Evolutionary conservation across 1,140 invertebrate species (phyloP), one percentile per base, ranked within the genome.

Genomic region (Drosophila bocqueti): DNA sequence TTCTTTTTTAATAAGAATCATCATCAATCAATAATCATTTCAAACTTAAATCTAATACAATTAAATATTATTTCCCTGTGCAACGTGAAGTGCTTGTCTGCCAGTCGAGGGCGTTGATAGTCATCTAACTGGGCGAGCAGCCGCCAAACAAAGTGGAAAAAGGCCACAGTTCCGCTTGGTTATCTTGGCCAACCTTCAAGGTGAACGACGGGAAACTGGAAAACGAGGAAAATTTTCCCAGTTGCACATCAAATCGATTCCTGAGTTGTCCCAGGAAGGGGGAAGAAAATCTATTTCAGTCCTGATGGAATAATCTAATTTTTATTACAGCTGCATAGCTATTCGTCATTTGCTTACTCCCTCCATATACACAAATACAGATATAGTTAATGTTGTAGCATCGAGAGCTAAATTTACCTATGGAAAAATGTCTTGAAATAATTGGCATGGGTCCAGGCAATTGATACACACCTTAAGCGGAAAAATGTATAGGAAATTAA

Each of bases 141-240:
- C 65, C 68, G 34, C 67, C 67, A 73, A 67, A 54, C 42, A 58
- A 75, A 66, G 50, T 76, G 74, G 62, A 76, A 76, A 76, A 76
- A n/a, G 62, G 46, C 72, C 63, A 59, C 54, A 66, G 62, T 66
- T 59, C 72, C 54, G 52, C 42, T 66, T 65, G 54, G 47, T 76
- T 76, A 76, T 76, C 45, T 64, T n/a, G 21, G 49, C 24, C 45
- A 54, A 47, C 40, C 36, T 58, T 60, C 67, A 76, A 76, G 45
- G 62, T 45, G 47, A 59, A 38, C 26, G 54, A 26, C 26, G 62
- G 42, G 16, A 16, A 76, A 18, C 47, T 46, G 52, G 24, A n/a
- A 43, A 45, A 45, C 38, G 52, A 42, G 29, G n/a, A 36, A 34
- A 57, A 76, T 43, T 10, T 52, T 13, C 38, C 36, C 16, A 21